Evolutionary conservation across 2,113 vertebrate genomes (phyloP).

Genomic region (Lepidiolamprologus cunningtoni): DNA sequence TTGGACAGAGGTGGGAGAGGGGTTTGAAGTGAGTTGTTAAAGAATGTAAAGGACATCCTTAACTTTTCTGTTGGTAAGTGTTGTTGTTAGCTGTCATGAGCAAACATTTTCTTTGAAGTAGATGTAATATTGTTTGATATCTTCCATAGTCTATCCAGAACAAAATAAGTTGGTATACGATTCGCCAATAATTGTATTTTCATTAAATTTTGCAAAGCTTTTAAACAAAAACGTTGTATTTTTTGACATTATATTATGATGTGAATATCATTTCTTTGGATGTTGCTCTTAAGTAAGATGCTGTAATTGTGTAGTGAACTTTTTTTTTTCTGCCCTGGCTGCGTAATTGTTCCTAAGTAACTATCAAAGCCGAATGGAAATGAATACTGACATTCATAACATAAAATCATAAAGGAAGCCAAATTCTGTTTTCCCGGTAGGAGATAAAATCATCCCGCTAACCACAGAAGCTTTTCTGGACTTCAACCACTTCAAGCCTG

Average conservation of each 20-base stretch:
- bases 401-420: neutral
- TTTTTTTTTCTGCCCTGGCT: neutral
- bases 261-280: neutral
- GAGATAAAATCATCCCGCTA: neutral
- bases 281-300: neutral
- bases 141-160: neutral
- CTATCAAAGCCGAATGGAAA: neutral
- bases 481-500: conserved; percentile 1
- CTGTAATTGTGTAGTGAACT: neutral
- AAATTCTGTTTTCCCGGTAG: neutral
- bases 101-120: neutral
- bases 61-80: neutral
- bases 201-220: neutral
- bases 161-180: neutral
- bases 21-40: neutral
- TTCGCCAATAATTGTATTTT: neutral
- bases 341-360: neutral
- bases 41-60: neutral
- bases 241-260: neutral
- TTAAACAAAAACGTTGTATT: neutral
- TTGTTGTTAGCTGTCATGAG: neutral
- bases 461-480: neutral
- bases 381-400: neutral
- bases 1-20: neutral
- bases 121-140: neutral